Percentiles rank a stretch among this genome's conserved stretches.
Conservation (phyloP, 2,797 vertebrate genomes). For the Sebastes minor region DNA sequence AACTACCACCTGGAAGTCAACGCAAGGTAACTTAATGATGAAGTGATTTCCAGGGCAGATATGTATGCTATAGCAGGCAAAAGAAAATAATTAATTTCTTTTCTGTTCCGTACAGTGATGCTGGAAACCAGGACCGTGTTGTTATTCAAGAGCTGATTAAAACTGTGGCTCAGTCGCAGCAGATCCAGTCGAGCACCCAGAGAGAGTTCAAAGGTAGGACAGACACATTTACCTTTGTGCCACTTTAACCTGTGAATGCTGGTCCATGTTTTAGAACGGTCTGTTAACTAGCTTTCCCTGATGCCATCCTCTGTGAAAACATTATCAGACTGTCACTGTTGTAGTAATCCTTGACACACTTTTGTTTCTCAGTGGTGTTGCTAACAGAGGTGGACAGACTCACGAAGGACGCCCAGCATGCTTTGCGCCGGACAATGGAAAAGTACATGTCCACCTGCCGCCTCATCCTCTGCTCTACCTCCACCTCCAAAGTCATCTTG, state of each 20-base stretch:
- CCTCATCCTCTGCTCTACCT: constrained; percentile 94
- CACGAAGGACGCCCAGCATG: constrained; percentile 96
- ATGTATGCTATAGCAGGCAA: not conserved
- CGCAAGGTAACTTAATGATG: constrained; percentile 84
- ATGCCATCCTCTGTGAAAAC: not conserved
- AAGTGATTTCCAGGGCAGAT: not conserved
- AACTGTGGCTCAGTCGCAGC: constrained; percentile 96
- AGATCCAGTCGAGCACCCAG: constrained; percentile 95
- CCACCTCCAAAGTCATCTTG: constrained; percentile 94
- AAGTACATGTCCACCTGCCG: constrained; percentile 97
- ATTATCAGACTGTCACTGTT: not conserved
- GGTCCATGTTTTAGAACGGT: not conserved
- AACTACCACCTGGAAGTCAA: constrained; percentile 99
- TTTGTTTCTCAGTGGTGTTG: constrained; percentile 87
- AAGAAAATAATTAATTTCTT: not conserved
- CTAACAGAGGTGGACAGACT: constrained; percentile 96
- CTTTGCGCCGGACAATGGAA: constrained; percentile 97
- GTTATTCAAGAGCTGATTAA: constrained; percentile 97
- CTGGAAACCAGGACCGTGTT: constrained; percentile 93
- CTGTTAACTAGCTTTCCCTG: not conserved
- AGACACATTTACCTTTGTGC: not conserved
- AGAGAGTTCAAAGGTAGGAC: constrained; percentile 94
- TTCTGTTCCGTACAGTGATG: constrained; percentile 85
- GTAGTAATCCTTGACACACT: not conserved
- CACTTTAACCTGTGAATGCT: not conserved